A percentile compares a stretch with the other conserved stretches of the same genome.
Evolutionary conservation across 2,113 vertebrate species (phyloP).

Genomic region (Erythrolamprus reginae): DNA sequence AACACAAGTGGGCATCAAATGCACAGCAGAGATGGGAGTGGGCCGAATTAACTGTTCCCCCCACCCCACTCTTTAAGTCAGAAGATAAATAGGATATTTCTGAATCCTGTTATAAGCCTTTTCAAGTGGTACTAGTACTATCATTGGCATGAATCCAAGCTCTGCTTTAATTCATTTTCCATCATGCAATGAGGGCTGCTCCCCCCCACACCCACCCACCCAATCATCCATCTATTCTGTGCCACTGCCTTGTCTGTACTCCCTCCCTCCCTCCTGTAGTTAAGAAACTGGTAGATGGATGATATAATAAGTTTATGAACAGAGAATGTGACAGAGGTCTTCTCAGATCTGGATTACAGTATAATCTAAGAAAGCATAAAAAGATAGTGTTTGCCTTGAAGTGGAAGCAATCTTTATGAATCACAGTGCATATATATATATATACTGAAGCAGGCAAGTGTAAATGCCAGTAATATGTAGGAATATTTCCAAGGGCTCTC

Average conservation of each 20-base stretch:
- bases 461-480: neutral
- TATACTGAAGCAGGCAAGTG: neutral
- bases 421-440: neutral
- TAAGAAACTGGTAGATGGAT: neutral
- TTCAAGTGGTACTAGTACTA: neutral
- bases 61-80: neutral
- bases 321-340: neutral
- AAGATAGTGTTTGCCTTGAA: neutral
- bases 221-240: neutral
- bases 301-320: neutral
- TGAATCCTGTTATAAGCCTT: neutral
- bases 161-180: neutral
- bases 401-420: neutral
- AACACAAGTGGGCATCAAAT: neutral
- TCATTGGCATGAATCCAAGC: neutral
- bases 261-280: neutral
- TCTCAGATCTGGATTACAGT: neutral
- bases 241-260: neutral
- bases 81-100: neutral
- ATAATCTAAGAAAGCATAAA: neutral
- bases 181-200: neutral
- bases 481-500: neutral
- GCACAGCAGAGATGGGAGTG: neutral
- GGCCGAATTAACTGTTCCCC: neutral
- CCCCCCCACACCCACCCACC: too few species aligned